A percentile compares a stretch with the other conserved stretches of the same genome.
phyloP scores from a whole-genome alignment of 1,140 invertebrate species.

The Eumeta japonica region DNA sequence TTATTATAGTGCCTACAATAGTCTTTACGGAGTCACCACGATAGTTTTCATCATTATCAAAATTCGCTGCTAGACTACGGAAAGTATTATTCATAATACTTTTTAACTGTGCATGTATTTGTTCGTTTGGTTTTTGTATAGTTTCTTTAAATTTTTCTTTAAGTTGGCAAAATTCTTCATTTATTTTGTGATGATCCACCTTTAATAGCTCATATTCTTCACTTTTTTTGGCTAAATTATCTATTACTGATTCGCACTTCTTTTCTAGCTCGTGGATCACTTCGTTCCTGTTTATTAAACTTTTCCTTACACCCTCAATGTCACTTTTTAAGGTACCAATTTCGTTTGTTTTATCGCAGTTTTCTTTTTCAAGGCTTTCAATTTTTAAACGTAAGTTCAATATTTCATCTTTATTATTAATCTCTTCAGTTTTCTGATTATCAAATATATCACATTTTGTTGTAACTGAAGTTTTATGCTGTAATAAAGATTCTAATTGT shows the following conservation, averaged over 20 bases:
- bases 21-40: conserved; percentile 27
- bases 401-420: neutral
- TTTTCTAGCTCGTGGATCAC: too few relatives aligned
- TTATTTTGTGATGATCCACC: conserved; percentile 8
- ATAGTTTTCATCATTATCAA: conserved; percentile 29
- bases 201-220: too few relatives aligned
- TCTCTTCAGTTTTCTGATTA: neutral
- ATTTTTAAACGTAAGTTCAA: neutral
- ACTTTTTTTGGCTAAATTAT: too few relatives aligned
- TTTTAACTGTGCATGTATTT: conserved; percentile 21
- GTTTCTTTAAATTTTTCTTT: conserved; percentile 15
- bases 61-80: conserved; percentile 29
- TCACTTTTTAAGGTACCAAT: neutral
- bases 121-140: conserved; percentile 17
- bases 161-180: conserved; percentile 13
- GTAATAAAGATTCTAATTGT: too few relatives aligned
- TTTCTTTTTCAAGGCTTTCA: neutral
- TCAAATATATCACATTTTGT: neutral
- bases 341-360: neutral
- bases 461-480: neutral
- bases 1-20: conserved; percentile 30
- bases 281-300: too few relatives aligned
- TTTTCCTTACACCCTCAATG: too few relatives aligned
- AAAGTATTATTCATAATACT: conserved; percentile 43
- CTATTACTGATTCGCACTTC: too few relatives aligned